Evolutionary conservation across 2,888 invertebrate species (phyloP).

Genomic region (Ferrisia virgata): DNA sequence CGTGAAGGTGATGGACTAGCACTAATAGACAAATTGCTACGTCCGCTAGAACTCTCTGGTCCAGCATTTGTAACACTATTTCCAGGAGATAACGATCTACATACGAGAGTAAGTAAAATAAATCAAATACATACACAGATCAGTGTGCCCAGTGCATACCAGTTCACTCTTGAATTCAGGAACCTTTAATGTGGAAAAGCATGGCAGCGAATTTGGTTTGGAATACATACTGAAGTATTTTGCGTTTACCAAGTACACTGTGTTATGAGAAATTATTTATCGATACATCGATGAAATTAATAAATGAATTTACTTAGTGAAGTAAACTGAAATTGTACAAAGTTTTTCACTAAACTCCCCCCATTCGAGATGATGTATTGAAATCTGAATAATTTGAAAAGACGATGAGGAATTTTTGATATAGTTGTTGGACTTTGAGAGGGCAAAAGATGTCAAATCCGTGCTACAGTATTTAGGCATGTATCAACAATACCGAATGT

Average conservation of each 20-base stretch:
- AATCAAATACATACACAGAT: background rate
- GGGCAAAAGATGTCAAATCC: background rate
- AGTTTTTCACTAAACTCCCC: no score
- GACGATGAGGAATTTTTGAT: background rate
- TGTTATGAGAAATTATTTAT: no score
- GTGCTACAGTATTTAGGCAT: background rate
- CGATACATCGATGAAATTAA: no score
- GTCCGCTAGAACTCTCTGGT: slow-evolving; percentile 32
- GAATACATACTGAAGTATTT: no score
- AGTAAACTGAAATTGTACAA: no score
- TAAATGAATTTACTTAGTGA: no score
- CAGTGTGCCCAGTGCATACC: background rate
- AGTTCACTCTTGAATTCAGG: no score
- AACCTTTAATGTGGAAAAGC: no score
- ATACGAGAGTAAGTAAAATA: background rate
- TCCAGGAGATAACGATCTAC: slow-evolving; percentile 60
- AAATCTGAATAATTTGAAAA: no score
- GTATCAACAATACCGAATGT: background rate
- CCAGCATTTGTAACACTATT: slow-evolving; percentile 56
- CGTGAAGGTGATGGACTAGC: slow-evolving; percentile 51
- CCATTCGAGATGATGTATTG: no score
- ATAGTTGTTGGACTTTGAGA: background rate
- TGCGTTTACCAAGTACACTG: no score
- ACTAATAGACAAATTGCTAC: slow-evolving; percentile 34
- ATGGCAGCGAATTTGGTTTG: no score